Base-by-base conservation (phyloP, 1,140 invertebrate species). In the Achatina immaculata region DNA sequence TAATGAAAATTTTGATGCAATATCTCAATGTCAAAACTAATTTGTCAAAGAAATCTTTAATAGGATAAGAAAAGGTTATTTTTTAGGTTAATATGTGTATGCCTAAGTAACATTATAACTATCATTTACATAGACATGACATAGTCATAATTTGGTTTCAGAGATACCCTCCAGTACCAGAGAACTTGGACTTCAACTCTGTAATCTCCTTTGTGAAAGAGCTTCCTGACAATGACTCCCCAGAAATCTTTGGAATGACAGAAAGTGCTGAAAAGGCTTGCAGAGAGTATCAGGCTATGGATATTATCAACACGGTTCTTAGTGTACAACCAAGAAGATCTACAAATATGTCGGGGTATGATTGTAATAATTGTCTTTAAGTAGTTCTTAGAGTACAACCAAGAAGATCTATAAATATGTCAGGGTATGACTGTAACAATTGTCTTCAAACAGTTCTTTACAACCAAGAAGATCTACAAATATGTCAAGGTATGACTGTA, bases 211-310 rank as follows among this genome's bases (percentile, higher is more conserved):
- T 95, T 89, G 93, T 96, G 3, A 94, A 95, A 51, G 91, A 92
- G 0, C 93, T 96, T 51, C 95, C 96, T 0, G 93, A 94, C 28
- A 93, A 95, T 74, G 95, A 96, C 88, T 93, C 95, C 84, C 95
- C 96, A 0, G 95, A 96, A 89, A 94, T 97, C 79, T 97, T 97
- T 92, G 96, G 96, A 66, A 96, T 97, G 95, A 95, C 96, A 86
- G 94, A 96, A 83, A 96, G 96, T 91, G 95, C 96, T 1, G 96
- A 96, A 88, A 95, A 96, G 80, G 94, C 95, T 0, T 96, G 94
- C 90, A 95, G 96, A 90, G 87, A 90, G 78, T 62, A 85, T 16
- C 89, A 90, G 81, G 90, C 89, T 38, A 77, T 81, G 11, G 81
- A 86, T 19, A 81, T 91, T 24, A 84, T 91, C n/a, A 84, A 89